Evolutionary conservation across 2,113 vertebrate species (phyloP), one percentile per base, ranked within the genome.

Genomic region (Leptobrachium ailaonicum): DNA sequence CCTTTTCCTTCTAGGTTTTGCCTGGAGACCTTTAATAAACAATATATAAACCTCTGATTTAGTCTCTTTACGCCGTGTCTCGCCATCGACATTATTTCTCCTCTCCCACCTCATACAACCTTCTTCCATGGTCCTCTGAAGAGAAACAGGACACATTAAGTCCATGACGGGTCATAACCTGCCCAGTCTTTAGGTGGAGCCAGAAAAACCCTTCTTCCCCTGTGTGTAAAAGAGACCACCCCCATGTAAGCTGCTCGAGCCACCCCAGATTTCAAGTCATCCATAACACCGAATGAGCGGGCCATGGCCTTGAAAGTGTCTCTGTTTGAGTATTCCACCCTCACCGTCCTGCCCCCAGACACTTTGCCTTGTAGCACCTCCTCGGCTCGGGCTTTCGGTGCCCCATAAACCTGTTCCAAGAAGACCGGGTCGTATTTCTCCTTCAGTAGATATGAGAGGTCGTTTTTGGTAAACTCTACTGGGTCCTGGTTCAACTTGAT

Each of bases 251-350:
- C 96, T 0, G 94, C 95, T 2, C 97, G 94, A 3, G 97, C 96
- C 1, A 98, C 96, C 2, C 96, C 96, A 0, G 97, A 98, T 66
- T 99, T 99, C 71, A 98, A 90, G 84, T 98, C 96, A 2, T 98
- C 97, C 97, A 99, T 99, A 9, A 96, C 85, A 0, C 97, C 96
- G 64, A 99, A 71, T 1, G 94, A 95, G 66, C 96, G 94, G 79
- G 97, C 95, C 0, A 96, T 90, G 2, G 95, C 96, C 84, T 98
- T 98, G 84, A 98, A 98, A 84, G 92, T 92, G 71, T 98, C 96
- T 0, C 95, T 88, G 54, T 90, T 91, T 0, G 94, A 92, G 60
- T 98, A 98, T 63, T 96, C 94, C n/a, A 98, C 90, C 13, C 96
- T 82, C 58, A 93, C 97, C 0, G 96, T 84, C 0, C 95, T 94